Conservation (phyloP, 2,113 vertebrate genomes). For the Malurus melanocephalus region DNA sequence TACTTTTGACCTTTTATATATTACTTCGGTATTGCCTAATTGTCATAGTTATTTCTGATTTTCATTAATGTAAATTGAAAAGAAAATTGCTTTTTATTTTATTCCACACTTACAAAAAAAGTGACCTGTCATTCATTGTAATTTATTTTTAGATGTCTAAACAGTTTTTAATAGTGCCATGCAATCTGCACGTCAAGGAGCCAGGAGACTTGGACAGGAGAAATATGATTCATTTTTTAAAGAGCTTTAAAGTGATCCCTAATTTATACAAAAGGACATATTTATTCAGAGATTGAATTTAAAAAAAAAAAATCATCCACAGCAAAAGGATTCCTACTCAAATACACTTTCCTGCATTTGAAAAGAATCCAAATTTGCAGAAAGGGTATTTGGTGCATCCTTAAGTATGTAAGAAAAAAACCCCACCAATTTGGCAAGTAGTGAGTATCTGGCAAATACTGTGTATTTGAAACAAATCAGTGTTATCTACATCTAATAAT, state of each 20-base stretch:
- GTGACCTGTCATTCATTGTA: slow-evolving; percentile 31
- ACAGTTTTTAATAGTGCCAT: slow-evolving; percentile 41
- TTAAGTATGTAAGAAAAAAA: slow-evolving; percentile 32
- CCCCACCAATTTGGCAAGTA: slow-evolving; percentile 45
- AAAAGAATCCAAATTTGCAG: slow-evolving; percentile 34
- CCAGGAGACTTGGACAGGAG: slow-evolving; percentile 33
- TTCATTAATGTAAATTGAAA: not conserved
- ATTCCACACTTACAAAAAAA: slow-evolving; percentile 7
- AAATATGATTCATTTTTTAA: slow-evolving; percentile 36
- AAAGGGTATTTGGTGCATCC: slow-evolving; percentile 34
- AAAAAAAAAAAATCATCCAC: not conserved
- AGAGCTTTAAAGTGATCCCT: slow-evolving; percentile 29
- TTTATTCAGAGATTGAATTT: not conserved
- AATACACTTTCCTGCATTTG: slow-evolving; percentile 35
- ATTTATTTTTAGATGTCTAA: slow-evolving; percentile 38
- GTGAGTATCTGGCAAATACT: slow-evolving; percentile 54
- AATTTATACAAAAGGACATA: slow-evolving; percentile 27
- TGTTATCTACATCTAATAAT: slow-evolving; percentile 39
- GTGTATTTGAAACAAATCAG: slow-evolving; percentile 45
- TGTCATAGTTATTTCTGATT: slow-evolving; percentile 18
- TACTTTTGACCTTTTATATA: slow-evolving; percentile 18
- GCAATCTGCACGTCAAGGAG: slow-evolving; percentile 35
- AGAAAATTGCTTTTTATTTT: not conserved
- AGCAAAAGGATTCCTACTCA: slow-evolving; percentile 9
- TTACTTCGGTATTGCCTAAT: slow-evolving; percentile 3